These are phyloP conservation scores for Magallana gigas DNA, from an alignment of 1,140 invertebrate genomes.

Conservation along the genomic window DNA sequence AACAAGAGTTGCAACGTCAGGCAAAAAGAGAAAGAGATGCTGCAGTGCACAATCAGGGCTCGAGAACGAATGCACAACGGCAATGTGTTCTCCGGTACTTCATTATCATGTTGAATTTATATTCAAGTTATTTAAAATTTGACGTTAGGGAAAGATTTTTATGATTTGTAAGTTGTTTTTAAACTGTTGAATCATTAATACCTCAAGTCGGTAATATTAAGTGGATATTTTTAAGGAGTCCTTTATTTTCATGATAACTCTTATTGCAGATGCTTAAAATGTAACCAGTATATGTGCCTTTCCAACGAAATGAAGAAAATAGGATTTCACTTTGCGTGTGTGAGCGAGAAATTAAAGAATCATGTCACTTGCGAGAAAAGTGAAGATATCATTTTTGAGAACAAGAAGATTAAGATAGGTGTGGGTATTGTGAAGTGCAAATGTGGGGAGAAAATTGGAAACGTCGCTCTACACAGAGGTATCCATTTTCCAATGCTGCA, in stretches of 20 bases:
- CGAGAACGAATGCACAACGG: neutral
- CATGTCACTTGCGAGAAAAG: neutral
- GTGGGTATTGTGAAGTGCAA: neutral
- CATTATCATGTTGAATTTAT: neutral
- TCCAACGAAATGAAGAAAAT: neutral
- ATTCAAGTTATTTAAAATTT: neutral
- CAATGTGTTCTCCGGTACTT: neutral
- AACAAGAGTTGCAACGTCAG: neutral
- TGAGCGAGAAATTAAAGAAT: neutral
- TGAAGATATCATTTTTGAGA: neutral
- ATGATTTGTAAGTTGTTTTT: neutral
- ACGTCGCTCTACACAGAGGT: neutral
- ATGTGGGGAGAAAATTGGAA: neutral
- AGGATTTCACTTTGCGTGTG: neutral
- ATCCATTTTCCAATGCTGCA: neutral
- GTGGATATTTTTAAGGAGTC: no score
- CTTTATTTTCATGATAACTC: neutral
- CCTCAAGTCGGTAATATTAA: no score
- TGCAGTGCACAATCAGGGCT: neutral
- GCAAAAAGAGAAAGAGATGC: constrained; percentile 1
- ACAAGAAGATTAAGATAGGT: neutral
- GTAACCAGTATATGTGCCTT: neutral
- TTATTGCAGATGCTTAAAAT: constrained; percentile 14
- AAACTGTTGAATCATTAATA: neutral
- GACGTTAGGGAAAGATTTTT: neutral